phyloP scores from a whole-genome alignment of 30 jellyfish, hydroid and myxozoan genomes.

The Catostylus mosaicus region DNA sequence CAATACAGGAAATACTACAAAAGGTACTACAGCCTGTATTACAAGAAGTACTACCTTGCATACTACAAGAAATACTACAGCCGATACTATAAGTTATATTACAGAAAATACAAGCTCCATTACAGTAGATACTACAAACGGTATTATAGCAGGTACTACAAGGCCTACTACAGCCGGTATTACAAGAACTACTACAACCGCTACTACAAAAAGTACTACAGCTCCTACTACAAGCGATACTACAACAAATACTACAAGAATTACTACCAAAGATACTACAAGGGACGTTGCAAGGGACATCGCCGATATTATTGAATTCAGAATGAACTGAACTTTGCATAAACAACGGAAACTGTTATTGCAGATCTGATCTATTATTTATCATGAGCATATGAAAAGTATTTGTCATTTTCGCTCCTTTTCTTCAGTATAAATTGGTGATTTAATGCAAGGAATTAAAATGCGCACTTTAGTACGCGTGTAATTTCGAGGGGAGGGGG shows the following conservation, averaged over 20 bases:
- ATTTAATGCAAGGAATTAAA: too few relatives aligned
- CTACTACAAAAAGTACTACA: slow-evolving; percentile 42
- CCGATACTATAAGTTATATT: slow-evolving; percentile 10
- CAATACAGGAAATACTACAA: slow-evolving; percentile 34
- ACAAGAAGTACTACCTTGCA: slow-evolving; percentile 25
- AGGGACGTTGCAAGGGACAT: too few relatives aligned
- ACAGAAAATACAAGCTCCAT: slow-evolving; percentile 12
- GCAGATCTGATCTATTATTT: too few relatives aligned
- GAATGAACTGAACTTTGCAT: too few relatives aligned
- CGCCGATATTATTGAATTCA: too few relatives aligned
- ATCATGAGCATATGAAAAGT: too few relatives aligned
- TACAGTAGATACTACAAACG: slow-evolving; percentile 19
- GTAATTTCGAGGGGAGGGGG: too few relatives aligned
- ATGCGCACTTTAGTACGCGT: too few relatives aligned
- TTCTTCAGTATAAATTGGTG: too few relatives aligned
- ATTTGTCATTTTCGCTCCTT: too few relatives aligned
- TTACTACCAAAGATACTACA: slow-evolving; percentile 9
- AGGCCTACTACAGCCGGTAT: slow-evolving; percentile 41
- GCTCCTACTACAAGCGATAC: slow-evolving; percentile 24
- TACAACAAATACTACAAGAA: slow-evolving; percentile 20
- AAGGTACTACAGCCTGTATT: slow-evolving; percentile 19
- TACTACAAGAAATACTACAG: slow-evolving; percentile 22
- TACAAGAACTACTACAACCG: slow-evolving; percentile 31
- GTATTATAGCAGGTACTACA: slow-evolving; percentile 40
- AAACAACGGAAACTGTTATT: too few relatives aligned